These are phyloP conservation scores for Pollenia angustigena DNA, from an alignment of 2,888 invertebrate genomes.

Conservation along the genomic window DNA sequence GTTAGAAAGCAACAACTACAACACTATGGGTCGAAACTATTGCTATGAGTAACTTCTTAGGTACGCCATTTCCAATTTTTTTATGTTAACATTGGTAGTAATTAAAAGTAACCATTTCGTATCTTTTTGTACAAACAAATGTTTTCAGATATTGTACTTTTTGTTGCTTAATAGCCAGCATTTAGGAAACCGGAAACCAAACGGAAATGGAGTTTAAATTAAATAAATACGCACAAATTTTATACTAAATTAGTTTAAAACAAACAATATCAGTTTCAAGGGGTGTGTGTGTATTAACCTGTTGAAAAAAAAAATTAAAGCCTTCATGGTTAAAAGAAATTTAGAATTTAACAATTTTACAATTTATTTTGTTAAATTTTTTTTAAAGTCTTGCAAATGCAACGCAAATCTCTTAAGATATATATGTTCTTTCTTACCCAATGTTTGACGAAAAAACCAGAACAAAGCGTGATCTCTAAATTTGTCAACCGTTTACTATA, in stretches of 20 bases:
- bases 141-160: not conserved
- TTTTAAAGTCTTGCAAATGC: not conserved
- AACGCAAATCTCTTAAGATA: no score
- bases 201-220: conserved; percentile 68
- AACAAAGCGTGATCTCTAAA: no score
- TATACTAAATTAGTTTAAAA: conserved; percentile 20
- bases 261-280: conserved; percentile 18
- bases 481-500: no score
- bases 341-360: not conserved
- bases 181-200: conserved; percentile 70
- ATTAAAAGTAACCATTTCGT: conserved; percentile 68
- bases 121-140: conserved; percentile 40
- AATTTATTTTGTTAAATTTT: no score
- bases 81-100: conserved; percentile 11
- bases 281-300: conserved; percentile 50
- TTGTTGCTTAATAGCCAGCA: conserved; percentile 1
- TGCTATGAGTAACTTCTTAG: not conserved
- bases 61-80: conserved; percentile 37
- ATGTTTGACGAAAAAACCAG: no score
- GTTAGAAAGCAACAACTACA: conserved; percentile 8
- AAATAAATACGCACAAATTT: conserved; percentile 40
- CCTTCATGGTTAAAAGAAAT: not conserved
- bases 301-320: conserved; percentile 46
- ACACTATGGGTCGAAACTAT: not conserved
- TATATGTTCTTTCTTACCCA: no score